A percentile compares a stretch with the other conserved stretches of the same genome.
phyloP scores from a whole-genome alignment of 2,797 vertebrate species.

The Champsocephalus gunnari region DNA sequence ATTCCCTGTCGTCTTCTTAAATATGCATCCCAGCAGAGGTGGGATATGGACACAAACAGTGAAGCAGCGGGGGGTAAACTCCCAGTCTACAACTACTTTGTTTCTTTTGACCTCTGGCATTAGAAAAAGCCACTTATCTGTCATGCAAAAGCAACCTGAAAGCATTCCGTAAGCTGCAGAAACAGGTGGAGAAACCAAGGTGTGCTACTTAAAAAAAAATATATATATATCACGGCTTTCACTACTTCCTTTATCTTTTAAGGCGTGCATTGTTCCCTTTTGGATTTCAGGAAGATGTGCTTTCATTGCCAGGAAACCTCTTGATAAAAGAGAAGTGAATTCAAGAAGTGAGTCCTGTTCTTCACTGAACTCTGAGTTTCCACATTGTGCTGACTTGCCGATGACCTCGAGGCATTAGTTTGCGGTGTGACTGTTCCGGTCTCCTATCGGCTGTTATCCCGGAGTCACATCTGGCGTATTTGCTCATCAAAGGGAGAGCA shows the following conservation, averaged over 20 bases:
- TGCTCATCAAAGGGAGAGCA: constrained; percentile 32
- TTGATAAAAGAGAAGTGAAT: constrained; percentile 51
- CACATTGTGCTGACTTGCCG: constrained; percentile 4
- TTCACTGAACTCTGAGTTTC: neutral
- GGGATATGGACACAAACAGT: constrained; percentile 34
- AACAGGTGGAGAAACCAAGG: constrained; percentile 21
- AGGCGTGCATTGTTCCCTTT: constrained; percentile 13
- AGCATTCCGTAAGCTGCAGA: constrained; percentile 44
- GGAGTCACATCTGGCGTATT: constrained; percentile 47
- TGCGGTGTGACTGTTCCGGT: constrained; percentile 20
- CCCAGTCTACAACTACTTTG: constrained; percentile 8
- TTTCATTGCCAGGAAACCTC: constrained; percentile 50
- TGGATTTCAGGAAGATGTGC: constrained; percentile 20
- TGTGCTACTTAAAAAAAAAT: constrained; percentile 23
- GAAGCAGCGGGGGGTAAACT: constrained; percentile 33
- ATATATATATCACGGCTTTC: no score
- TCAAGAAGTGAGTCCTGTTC: constrained; percentile 21
- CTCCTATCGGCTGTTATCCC: constrained; percentile 51
- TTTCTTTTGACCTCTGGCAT: constrained; percentile 3
- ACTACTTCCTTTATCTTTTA: no score
- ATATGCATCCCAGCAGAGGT: constrained; percentile 39
- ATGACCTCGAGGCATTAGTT: constrained; percentile 41
- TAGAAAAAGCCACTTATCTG: constrained; percentile 25
- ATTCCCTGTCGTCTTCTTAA: constrained; percentile 39
- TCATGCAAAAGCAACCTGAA: constrained; percentile 22